phyloP scores from a whole-genome alignment of 2,113 vertebrate genomes.

The Tupaia chinensis region DNA sequence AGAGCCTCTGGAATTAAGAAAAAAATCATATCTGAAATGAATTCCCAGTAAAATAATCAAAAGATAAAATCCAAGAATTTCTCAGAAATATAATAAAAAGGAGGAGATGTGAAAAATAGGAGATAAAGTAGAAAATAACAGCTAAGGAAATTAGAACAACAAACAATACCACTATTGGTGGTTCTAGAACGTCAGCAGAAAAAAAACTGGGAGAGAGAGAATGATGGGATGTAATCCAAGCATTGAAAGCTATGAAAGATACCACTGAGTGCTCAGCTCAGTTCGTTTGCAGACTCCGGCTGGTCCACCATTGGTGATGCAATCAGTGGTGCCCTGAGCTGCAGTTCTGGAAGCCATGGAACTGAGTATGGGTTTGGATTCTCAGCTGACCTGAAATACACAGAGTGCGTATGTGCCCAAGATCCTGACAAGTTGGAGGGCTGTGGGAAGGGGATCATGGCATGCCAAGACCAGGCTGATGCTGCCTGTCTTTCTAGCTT shows the following conservation, averaged over 20 bases:
- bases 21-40: neutral
- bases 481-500: no score
- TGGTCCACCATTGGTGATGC: no score
- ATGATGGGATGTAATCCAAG: neutral
- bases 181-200: neutral
- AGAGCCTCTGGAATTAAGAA: slow-evolving; percentile 8
- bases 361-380: no score
- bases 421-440: no score
- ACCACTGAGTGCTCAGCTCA: neutral
- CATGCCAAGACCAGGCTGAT: no score
- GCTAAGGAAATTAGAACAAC: neutral
- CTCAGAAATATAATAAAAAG: neutral
- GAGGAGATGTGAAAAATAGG: neutral
- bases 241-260: neutral
- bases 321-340: no score
- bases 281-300: neutral
- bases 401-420: no score
- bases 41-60: neutral
- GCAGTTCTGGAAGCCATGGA: no score
- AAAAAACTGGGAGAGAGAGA: neutral
- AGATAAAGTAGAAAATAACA: neutral
- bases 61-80: neutral
- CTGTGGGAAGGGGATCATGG: no score
- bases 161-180: fast-evolving
- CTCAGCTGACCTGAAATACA: no score